These are phyloP conservation scores for Teleopsis dalmanni DNA, from an alignment of 1,140 invertebrate genomes.

Conservation along the genomic window DNA sequence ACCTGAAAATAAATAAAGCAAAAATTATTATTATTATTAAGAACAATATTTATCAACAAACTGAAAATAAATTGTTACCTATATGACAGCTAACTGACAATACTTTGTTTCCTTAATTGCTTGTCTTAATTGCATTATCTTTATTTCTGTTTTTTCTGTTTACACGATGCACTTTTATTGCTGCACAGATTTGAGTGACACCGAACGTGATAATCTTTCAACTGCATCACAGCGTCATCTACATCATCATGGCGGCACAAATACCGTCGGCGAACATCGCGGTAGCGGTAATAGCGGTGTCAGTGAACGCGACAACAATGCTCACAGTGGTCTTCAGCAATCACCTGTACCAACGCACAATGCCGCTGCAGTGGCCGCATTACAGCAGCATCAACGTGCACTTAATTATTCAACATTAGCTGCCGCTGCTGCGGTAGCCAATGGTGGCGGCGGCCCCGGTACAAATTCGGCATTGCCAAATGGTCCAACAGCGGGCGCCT, in stretches of 20 bases:
- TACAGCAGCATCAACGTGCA: conserved; percentile 55
- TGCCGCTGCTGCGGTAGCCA: conserved; percentile 46
- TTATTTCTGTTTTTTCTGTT: conserved; percentile 35
- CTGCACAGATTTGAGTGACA: conserved; percentile 39
- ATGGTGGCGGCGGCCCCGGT: conserved; percentile 41
- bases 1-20: conserved; percentile 9
- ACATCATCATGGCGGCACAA: conserved; percentile 27
- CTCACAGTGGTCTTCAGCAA: conserved; percentile 48
- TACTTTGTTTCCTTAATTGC: conserved; percentile 1
- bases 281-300: conserved; percentile 14
- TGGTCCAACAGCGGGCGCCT: conserved; percentile 15
- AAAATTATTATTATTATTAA: background rate
- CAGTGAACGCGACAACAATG: conserved; percentile 8
- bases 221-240: conserved; percentile 24
- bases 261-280: conserved; percentile 21
- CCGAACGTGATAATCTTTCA: conserved; percentile 42
- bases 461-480: conserved; percentile 29
- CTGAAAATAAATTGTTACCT: background rate
- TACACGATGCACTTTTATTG: conserved; percentile 47
- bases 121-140: background rate
- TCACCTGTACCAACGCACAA: conserved; percentile 50
- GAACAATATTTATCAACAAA: background rate
- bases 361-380: conserved; percentile 22
- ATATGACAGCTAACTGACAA: background rate
- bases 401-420: conserved; percentile 64